Conservation (phyloP, 1,140 invertebrate species). For the Apis cerana region DNA sequence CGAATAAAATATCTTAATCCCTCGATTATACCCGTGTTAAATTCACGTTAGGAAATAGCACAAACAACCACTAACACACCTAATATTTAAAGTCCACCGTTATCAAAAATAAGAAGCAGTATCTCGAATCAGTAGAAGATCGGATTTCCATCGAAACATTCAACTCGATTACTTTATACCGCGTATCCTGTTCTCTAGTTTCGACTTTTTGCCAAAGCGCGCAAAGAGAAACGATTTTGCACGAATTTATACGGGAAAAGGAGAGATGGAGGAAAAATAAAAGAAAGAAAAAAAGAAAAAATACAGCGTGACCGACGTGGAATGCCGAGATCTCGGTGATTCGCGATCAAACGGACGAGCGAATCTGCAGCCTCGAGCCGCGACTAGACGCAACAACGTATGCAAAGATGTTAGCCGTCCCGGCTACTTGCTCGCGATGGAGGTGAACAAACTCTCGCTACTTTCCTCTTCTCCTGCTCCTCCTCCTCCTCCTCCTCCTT, state of each 20-base stretch:
- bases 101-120: neutral
- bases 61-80: too few relatives aligned
- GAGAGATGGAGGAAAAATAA: neutral
- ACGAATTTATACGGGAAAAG: neutral
- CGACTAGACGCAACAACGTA: conserved; percentile 28
- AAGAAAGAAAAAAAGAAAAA: neutral
- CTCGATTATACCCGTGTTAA: too few relatives aligned
- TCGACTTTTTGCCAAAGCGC: neutral
- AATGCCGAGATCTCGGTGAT: conserved; percentile 43
- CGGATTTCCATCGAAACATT: neutral
- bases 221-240: conserved; percentile 2
- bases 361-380: conserved; percentile 33
- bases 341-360: conserved; percentile 48
- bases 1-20: too few relatives aligned
- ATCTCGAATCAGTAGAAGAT: too few relatives aligned
- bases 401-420: conserved; percentile 34
- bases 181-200: neutral
- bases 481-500: neutral
- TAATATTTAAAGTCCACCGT: neutral
- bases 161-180: neutral
- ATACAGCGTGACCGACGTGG: conserved; percentile 40
- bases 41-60: too few relatives aligned
- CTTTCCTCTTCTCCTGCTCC: neutral
- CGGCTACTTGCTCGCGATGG: neutral
- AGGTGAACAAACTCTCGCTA: conserved; percentile 44